Conservation (phyloP, 92 coral and sea anemone genomes). For the Parazoanthus darwini region DNA sequence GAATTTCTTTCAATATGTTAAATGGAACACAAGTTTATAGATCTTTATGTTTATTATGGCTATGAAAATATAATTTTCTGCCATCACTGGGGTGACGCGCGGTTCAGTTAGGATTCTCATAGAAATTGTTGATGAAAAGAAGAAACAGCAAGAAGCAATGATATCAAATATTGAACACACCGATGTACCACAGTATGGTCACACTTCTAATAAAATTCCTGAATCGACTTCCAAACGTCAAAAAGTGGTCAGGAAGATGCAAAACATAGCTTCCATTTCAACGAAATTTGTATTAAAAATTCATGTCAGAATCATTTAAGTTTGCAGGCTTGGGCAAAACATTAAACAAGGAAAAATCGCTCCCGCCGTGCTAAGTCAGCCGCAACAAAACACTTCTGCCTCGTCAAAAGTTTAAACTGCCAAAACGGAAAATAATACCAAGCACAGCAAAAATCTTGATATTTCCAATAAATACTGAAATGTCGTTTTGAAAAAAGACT, state of each 20-base stretch:
- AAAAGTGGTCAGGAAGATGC: background rate
- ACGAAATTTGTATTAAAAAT: slow-evolving; percentile 27
- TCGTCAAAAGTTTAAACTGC: background rate
- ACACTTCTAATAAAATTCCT: background rate
- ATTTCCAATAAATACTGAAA: background rate
- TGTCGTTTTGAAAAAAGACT: background rate
- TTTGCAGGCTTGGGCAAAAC: slow-evolving; percentile 24
- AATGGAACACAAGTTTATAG: background rate
- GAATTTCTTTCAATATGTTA: slow-evolving; percentile 1
- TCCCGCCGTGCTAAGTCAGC: background rate
- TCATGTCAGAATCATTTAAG: slow-evolving; percentile 27
- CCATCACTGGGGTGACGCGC: slow-evolving; percentile 16
- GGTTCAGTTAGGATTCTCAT: background rate
- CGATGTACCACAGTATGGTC: background rate
- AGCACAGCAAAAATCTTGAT: background rate
- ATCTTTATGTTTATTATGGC: background rate
- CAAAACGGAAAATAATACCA: background rate
- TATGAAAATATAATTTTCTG: background rate
- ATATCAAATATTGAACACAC: no score
- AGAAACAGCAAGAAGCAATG: background rate
- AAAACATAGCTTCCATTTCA: background rate
- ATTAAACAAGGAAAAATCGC: background rate
- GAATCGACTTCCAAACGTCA: background rate
- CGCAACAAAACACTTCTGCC: background rate
- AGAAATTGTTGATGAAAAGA: background rate